Evolutionary conservation across 2,113 vertebrate genomes (phyloP), one percentile per base, ranked within the genome.

Genomic region (Spea multiplicata): DNA sequence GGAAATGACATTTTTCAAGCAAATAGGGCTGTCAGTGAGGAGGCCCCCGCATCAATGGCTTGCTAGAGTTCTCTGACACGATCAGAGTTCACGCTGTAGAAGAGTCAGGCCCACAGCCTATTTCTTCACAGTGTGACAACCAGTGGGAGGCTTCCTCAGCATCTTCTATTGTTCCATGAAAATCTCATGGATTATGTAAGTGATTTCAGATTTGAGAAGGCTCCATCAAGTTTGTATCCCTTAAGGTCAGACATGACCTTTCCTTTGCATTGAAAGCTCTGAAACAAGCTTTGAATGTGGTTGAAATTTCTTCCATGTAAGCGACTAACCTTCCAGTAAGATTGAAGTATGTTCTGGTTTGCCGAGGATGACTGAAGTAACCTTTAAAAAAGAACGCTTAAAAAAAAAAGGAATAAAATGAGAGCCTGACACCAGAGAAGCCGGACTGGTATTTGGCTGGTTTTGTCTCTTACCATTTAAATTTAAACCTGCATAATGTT

Each of bases 301-400:
- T 74, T 67, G 52, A 80, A 74, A 80, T 74, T 64, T 47, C 65
- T 48, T 80, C 74, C 78, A 80, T 80, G 71, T 80, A 74, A 80
- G 70, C 74, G 71, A 73, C 78, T 80, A 80, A 80, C 78, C 71
- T 80, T 80, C 69, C 66, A 80, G 61, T 74, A 74, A 80, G 78
- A 80, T 80, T 80, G 78, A 80, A 74, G 78, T 68, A 73, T 80
- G 52, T 74, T 80, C 78, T 80, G 78, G 78, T 80, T 73, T 80
- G 62, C 66, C 61, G 71, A 74, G 65, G 65, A 80, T 59, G 71
- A 80, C 71, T 80, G 78, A 74, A 80, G 71, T 80, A 80, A 80
- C 78, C 78, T 80, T 80, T 80, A 57, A 57, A 73, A 73, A 64
- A 74, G 16, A 74, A 64, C 12, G 46, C 5, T 49, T 71, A 81